These are phyloP conservation scores for Drosophila pectinifera DNA, from an alignment of 1,140 invertebrate species.

Conservation along the genomic window DNA sequence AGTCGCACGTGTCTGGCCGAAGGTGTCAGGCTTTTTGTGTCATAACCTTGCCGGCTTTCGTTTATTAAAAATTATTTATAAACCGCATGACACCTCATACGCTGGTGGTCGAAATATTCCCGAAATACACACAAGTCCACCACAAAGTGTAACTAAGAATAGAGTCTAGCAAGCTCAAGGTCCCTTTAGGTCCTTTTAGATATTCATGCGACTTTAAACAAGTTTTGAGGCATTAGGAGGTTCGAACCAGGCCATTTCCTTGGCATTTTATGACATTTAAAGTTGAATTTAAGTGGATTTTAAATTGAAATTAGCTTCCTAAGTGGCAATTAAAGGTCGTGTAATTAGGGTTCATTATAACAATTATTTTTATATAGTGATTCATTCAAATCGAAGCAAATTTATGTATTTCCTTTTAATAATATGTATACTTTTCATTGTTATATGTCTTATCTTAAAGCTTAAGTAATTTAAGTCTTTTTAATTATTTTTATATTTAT, in stretches of 20 bases:
- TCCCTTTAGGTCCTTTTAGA: neutral
- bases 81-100: conserved; percentile 13
- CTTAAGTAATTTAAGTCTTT: no score
- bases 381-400: no score
- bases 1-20: conserved; percentile 35
- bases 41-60: conserved; percentile 17
- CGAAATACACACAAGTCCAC: neutral
- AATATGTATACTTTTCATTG: no score
- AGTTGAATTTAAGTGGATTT: neutral
- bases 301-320: neutral
- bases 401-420: no score
- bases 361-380: no score
- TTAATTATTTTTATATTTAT: no score
- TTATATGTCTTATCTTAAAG: no score
- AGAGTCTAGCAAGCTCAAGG: neutral
- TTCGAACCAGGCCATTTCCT: neutral
- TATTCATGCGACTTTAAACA: conserved; percentile 1
- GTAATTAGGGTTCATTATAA: no score
- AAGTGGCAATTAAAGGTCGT: neutral
- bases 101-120: neutral
- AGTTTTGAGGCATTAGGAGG: no score
- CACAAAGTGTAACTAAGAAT: conserved; percentile 6
- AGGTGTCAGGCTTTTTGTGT: conserved; percentile 43
- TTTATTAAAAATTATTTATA: conserved; percentile 47
- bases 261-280: neutral